These are phyloP conservation scores for Hirtodrosophila trivittata DNA, from an alignment of 2,888 invertebrate species.

Conservation along the genomic window DNA sequence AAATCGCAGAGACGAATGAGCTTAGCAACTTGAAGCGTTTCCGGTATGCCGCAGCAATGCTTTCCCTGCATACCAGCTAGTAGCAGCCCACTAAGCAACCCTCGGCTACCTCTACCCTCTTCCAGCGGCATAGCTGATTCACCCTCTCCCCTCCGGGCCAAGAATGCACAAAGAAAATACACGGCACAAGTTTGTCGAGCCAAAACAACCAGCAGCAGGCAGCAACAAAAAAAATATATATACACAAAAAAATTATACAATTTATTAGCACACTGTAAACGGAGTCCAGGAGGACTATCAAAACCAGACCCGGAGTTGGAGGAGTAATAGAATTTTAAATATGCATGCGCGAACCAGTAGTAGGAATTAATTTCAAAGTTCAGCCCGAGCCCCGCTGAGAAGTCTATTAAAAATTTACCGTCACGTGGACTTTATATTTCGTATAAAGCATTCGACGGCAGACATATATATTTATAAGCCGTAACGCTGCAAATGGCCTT, in stretches of 20 bases:
- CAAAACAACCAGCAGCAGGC: conserved; percentile 39
- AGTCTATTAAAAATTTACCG: conserved; percentile 55
- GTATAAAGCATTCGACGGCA: conserved; percentile 4
- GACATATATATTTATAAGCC: background rate
- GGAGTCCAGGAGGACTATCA: conserved; percentile 17
- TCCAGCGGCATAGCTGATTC: conserved; percentile 3
- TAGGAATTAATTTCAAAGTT: conserved; percentile 38
- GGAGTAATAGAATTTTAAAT: conserved; percentile 61
- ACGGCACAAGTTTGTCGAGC: conserved; percentile 57
- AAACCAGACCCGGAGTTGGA: conserved; percentile 24
- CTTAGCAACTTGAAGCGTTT: conserved; percentile 75
- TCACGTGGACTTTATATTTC: conserved; percentile 44
- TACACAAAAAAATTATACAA: conserved; percentile 55
- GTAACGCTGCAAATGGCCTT: background rate
- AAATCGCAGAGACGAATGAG: conserved; percentile 80
- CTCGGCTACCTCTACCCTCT: background rate
- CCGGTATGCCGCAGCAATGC: conserved; percentile 79
- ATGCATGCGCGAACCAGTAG: conserved; percentile 44
- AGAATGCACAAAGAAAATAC: conserved; percentile 53
- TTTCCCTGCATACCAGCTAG: conserved; percentile 43
- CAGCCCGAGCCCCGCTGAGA: conserved; percentile 27
- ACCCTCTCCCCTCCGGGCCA: conserved; percentile 14
- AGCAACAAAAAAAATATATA: conserved; percentile 5
- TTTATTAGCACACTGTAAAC: conserved; percentile 55
- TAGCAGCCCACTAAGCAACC: conserved; percentile 9